phyloP scores from a whole-genome alignment of 1,140 invertebrate genomes.

The Anoplophora glabripennis region DNA sequence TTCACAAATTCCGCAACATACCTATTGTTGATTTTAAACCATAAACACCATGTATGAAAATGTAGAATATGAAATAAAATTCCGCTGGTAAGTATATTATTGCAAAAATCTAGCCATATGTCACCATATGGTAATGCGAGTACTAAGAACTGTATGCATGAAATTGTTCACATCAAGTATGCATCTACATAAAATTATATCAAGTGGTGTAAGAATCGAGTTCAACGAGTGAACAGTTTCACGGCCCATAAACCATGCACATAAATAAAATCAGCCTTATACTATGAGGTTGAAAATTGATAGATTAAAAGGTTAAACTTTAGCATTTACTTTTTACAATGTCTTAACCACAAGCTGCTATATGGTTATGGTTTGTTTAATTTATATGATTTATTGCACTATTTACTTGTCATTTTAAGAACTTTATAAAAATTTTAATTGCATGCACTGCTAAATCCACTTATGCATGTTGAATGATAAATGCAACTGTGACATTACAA shows the following conservation, averaged over 20 bases:
- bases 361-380: constrained; percentile 26
- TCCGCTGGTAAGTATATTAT: not conserved
- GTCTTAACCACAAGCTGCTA: constrained; percentile 20
- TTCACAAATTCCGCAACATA: too few species aligned
- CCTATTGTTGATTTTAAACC: too few species aligned
- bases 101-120: not conserved
- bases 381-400: constrained; percentile 19
- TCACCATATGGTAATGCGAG: not conserved
- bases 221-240: constrained; percentile 12
- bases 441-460: too few species aligned
- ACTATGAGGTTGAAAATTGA: constrained; percentile 19
- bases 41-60: too few species aligned
- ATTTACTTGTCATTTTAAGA: constrained; percentile 1
- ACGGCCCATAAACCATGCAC: constrained; percentile 15
- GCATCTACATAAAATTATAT: constrained; percentile 27
- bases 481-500: too few species aligned
- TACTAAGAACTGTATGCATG: constrained; percentile 7
- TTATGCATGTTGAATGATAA: too few species aligned
- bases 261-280: constrained; percentile 22
- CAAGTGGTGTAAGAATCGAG: constrained; percentile 18
- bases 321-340: constrained; percentile 25
- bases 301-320: constrained; percentile 28
- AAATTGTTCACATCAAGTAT: constrained; percentile 11
- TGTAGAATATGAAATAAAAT: too few species aligned
- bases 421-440: not conserved